Evolutionary conservation across 2,113 vertebrate species (phyloP).

Genomic region (Pelusios castaneus): DNA sequence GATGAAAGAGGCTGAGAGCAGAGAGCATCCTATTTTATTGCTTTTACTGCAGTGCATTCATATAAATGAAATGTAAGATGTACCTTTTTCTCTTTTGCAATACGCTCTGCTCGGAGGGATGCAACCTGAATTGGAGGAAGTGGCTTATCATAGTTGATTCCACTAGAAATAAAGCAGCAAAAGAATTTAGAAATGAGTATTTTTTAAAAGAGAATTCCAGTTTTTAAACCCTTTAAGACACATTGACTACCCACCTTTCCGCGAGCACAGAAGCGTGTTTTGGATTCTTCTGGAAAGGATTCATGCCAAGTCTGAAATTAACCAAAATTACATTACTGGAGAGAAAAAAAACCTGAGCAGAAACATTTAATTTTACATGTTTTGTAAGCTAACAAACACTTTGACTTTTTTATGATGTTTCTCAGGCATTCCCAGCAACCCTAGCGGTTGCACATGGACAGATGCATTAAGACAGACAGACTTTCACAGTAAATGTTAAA

Average conservation of each 20-base stretch:
- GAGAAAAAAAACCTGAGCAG: not conserved
- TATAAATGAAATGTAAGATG: not conserved
- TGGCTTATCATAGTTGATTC: conserved; percentile 93
- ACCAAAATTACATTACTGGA: conserved; percentile 37
- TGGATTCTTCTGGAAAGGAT: conserved; percentile 96
- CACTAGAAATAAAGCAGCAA: conserved; percentile 74
- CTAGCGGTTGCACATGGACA: not conserved
- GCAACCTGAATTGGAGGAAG: conserved; percentile 92
- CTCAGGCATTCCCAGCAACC: not conserved
- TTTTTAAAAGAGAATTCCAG: not conserved
- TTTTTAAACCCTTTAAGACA: not conserved
- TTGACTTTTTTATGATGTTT: not conserved
- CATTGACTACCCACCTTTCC: conserved; percentile 81
- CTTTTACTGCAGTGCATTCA: not conserved
- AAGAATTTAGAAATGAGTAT: not conserved
- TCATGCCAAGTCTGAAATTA: conserved; percentile 88
- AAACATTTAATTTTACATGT: not conserved
- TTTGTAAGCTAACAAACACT: not conserved
- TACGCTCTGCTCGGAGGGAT: conserved; percentile 90
- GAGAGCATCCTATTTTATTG: not conserved
- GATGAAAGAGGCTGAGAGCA: not conserved
- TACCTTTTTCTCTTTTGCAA: conserved; percentile 94
- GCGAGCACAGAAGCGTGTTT: conserved; percentile 91
- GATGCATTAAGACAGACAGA: not conserved
- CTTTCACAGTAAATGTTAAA: not conserved